Conservation (phyloP, 1,140 invertebrate species). For the Dufourea novaeangliae region DNA sequence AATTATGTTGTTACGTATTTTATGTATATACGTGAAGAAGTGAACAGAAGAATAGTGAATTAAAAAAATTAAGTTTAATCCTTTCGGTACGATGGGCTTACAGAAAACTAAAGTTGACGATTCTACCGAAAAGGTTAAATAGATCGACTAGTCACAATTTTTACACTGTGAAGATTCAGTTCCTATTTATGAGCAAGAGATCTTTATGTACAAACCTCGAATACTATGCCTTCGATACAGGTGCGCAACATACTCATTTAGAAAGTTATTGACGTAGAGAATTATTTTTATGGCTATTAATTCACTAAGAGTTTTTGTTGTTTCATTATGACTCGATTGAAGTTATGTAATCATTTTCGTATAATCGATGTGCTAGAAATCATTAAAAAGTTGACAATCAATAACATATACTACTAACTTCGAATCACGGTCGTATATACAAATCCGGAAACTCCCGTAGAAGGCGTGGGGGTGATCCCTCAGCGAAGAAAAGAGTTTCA, state of each 20-base stretch:
- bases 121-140: too few species aligned
- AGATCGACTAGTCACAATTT: not conserved
- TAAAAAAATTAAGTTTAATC: too few species aligned
- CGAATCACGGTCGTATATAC: too few species aligned
- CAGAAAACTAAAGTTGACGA: too few species aligned
- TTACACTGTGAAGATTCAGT: not conserved
- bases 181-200: not conserved
- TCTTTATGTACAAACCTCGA: not conserved
- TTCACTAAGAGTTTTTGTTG: not conserved
- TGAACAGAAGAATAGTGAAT: too few species aligned
- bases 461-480: too few species aligned
- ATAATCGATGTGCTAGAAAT: not conserved
- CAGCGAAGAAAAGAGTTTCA: too few species aligned
- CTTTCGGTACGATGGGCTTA: too few species aligned
- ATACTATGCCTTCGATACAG: not conserved
- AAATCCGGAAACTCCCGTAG: too few species aligned
- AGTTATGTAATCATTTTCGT: not conserved
- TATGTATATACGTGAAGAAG: too few species aligned
- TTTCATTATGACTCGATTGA: slow-evolving; percentile 13
- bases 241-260: not conserved
- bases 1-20: too few species aligned
- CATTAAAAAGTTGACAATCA: not conserved
- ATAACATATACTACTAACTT: too few species aligned
- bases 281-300: not conserved
- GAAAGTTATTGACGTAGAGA: not conserved